These are phyloP conservation scores for Philaenus spumarius DNA, from an alignment of 1,140 invertebrate genomes.

Conservation along the genomic window DNA sequence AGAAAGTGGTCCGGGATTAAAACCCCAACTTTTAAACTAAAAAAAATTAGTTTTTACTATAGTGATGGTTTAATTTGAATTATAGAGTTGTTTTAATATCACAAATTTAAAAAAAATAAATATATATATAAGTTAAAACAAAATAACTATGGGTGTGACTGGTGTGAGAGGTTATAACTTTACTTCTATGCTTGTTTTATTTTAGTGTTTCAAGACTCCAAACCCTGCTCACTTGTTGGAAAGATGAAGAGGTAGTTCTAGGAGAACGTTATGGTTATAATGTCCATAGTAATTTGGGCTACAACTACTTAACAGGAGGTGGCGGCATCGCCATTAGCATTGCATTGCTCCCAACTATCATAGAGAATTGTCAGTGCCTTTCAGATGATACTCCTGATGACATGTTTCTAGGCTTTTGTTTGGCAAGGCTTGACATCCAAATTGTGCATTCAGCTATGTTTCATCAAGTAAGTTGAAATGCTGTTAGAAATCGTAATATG, in stretches of 20 bases:
- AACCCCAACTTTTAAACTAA: too few relatives aligned
- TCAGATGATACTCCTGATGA: conserved; percentile 66
- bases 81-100: too few relatives aligned
- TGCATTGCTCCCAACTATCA: conserved; percentile 45
- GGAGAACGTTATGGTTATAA: conserved; percentile 82
- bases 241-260: conserved; percentile 49
- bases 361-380: conserved; percentile 59
- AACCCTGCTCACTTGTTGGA: conserved; percentile 60
- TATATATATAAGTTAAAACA: too few relatives aligned
- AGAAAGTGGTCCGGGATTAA: too few relatives aligned
- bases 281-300: conserved; percentile 49
- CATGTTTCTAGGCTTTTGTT: conserved; percentile 78
- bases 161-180: too few relatives aligned
- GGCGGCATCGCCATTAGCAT: conserved; percentile 68
- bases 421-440: conserved; percentile 50
- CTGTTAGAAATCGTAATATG: too few relatives aligned
- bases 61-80: too few relatives aligned
- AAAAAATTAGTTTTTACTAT: too few relatives aligned
- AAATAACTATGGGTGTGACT: too few relatives aligned
- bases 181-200: too few relatives aligned
- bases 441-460: conserved; percentile 65
- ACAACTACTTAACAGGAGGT: conserved; percentile 81
- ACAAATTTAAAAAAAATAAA: too few relatives aligned
- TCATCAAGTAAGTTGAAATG: conserved; percentile 62
- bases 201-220: conserved; percentile 52